phyloP scores from a whole-genome alignment of 1,140 invertebrate species.

The Andrena cerasifolii region DNA sequence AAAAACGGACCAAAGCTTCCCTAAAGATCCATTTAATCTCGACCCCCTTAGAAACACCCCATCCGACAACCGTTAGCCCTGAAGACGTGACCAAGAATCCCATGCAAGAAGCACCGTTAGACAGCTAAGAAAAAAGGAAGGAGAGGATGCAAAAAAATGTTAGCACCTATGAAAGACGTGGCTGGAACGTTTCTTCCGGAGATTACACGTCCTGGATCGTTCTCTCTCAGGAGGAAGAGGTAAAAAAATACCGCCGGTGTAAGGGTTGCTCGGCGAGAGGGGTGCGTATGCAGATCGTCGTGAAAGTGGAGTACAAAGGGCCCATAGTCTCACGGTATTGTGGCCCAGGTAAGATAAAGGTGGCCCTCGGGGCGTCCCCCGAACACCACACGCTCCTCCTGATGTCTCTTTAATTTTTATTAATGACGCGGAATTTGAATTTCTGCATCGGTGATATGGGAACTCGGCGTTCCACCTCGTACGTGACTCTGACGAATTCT shows the following conservation, averaged over 20 bases:
- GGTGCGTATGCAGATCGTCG: conserved; percentile 78
- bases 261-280: conserved; percentile 48
- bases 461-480: conserved; percentile 63
- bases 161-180: conserved; percentile 52
- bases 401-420: conserved; percentile 84
- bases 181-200: conserved; percentile 42
- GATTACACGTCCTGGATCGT: conserved; percentile 37
- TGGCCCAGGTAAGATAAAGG: conserved; percentile 82
- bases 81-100: conserved; percentile 57
- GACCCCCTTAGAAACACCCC: no score
- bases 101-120: conserved; percentile 42
- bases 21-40: no score
- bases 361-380: conserved; percentile 56
- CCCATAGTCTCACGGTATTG: conserved; percentile 82
- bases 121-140: not conserved
- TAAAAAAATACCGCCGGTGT: conserved; percentile 8
- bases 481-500: conserved; percentile 34
- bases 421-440: conserved; percentile 82
- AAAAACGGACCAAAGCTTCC: no score
- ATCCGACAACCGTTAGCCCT: conserved; percentile 20
- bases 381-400: conserved; percentile 57
- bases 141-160: conserved; percentile 34
- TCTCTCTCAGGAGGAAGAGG: not conserved
- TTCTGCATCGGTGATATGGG: conserved; percentile 82
- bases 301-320: conserved; percentile 79